These are phyloP conservation scores for Dinocampus coccinellae DNA, from an alignment of 2,888 invertebrate genomes.

Conservation along the genomic window DNA sequence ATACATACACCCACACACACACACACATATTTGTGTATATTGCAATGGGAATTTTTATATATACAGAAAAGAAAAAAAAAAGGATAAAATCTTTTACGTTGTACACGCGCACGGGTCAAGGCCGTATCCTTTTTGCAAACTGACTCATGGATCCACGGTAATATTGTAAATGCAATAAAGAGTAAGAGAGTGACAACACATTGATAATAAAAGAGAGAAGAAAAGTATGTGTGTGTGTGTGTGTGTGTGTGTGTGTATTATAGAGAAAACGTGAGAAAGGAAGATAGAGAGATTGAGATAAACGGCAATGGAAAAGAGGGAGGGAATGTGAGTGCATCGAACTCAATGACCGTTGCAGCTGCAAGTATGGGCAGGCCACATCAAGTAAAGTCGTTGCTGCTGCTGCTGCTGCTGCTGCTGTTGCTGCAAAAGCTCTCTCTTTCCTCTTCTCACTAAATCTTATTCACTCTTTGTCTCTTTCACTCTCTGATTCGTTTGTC, in stretches of 20 bases:
- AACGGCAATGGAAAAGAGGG: not conserved
- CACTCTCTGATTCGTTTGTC: too few species aligned
- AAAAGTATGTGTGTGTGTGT: too few species aligned
- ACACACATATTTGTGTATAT: too few species aligned
- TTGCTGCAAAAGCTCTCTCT: slow-evolving; percentile 29
- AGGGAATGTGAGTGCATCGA: slow-evolving; percentile 62
- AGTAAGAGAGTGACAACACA: not conserved
- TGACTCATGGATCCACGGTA: slow-evolving; percentile 64
- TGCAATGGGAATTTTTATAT: too few species aligned
- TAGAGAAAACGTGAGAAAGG: not conserved
- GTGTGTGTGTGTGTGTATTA: too few species aligned
- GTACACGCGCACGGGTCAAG: slow-evolving; percentile 65
- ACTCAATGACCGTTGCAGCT: slow-evolving; percentile 65
- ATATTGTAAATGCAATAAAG: slow-evolving; percentile 55
- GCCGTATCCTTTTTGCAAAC: slow-evolving; percentile 59
- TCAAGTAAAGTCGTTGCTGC: slow-evolving; percentile 38
- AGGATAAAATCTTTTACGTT: slow-evolving; percentile 11
- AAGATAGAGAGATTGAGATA: slow-evolving; percentile 21
- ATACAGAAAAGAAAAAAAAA: too few species aligned
- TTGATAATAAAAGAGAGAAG: too few species aligned
- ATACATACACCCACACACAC: not conserved
- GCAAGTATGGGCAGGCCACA: slow-evolving; percentile 47
- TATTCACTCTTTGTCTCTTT: slow-evolving; percentile 26
- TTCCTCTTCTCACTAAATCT: too few species aligned
- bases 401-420: not conserved